phyloP scores from a whole-genome alignment of 1,140 invertebrate species.

The Linepithema humile region DNA sequence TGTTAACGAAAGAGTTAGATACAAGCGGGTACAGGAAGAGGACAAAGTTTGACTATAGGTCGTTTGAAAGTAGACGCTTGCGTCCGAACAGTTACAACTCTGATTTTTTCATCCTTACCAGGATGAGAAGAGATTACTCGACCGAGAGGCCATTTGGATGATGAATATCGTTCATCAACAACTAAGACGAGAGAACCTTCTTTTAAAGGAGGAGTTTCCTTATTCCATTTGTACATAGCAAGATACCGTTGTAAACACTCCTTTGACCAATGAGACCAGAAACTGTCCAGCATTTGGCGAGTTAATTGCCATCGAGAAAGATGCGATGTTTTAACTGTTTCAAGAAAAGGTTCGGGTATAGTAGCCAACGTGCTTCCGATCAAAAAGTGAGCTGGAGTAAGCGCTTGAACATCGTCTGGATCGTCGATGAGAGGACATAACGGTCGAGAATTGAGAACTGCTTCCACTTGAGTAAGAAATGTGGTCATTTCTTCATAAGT shows the following conservation, averaged over 20 bases:
- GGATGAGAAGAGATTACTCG: no score
- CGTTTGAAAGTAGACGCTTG: neutral
- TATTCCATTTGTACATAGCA: neutral
- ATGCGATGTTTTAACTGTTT: neutral
- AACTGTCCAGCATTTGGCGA: neutral
- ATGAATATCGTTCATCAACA: neutral
- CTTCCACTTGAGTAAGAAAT: slow-evolving; percentile 53
- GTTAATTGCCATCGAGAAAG: neutral
- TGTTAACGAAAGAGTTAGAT: no score
- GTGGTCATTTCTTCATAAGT: slow-evolving; percentile 41
- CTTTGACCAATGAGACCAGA: neutral
- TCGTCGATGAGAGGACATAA: slow-evolving; percentile 2
- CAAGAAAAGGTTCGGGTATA: slow-evolving; percentile 34
- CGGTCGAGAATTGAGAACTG: slow-evolving; percentile 9
- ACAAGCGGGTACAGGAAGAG: neutral
- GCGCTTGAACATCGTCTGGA: slow-evolving; percentile 42
- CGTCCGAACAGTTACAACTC: no score
- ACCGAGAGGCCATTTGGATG: neutral
- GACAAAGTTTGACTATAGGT: neutral
- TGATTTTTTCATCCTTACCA: no score
- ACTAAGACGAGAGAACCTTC: no score
- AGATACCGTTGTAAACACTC: neutral
- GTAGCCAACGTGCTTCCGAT: slow-evolving; percentile 58
- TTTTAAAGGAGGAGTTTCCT: neutral
- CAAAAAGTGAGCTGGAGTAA: slow-evolving; percentile 65